Evolutionary conservation across 92 coral and sea anemone species (phyloP).

Genomic region (Siderastrea radians): DNA sequence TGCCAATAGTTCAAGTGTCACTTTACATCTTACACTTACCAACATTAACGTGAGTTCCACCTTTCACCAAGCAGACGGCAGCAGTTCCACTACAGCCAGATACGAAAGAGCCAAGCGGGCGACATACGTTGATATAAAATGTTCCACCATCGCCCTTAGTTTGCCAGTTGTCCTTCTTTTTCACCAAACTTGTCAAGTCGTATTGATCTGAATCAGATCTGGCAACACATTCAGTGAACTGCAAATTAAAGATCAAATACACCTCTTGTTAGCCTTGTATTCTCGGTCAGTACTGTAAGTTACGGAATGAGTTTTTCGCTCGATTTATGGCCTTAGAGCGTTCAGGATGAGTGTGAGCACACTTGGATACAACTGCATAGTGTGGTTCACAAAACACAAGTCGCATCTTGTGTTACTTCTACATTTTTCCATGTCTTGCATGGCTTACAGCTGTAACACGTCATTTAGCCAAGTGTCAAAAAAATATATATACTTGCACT

Average conservation of each 20-base stretch:
- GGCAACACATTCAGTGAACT: conserved; percentile 83
- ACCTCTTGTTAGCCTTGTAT: no score
- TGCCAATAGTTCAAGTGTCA: no score
- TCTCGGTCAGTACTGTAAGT: no score
- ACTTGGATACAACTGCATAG: no score
- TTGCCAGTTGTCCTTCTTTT: conserved; percentile 82
- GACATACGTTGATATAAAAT: conserved; percentile 90
- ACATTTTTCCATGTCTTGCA: no score
- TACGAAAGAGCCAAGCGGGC: conserved; percentile 62
- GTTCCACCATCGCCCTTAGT: conserved; percentile 46
- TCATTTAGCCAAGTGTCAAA: no score
- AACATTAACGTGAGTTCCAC: conserved; percentile 51
- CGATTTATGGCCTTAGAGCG: no score
- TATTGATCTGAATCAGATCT: conserved; percentile 79
- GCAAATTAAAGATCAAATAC: not conserved
- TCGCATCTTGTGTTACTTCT: no score
- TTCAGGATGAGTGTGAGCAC: no score
- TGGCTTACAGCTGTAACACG: no score
- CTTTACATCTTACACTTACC: conserved; percentile 49
- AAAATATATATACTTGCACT: no score
- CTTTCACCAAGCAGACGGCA: conserved; percentile 72
- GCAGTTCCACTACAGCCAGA: conserved; percentile 79
- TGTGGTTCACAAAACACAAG: no score
- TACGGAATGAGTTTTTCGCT: not conserved
- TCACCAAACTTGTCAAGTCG: conserved; percentile 84